Conservation (phyloP, 2,888 invertebrate genomes). For the Zygogramma bicolorata region DNA sequence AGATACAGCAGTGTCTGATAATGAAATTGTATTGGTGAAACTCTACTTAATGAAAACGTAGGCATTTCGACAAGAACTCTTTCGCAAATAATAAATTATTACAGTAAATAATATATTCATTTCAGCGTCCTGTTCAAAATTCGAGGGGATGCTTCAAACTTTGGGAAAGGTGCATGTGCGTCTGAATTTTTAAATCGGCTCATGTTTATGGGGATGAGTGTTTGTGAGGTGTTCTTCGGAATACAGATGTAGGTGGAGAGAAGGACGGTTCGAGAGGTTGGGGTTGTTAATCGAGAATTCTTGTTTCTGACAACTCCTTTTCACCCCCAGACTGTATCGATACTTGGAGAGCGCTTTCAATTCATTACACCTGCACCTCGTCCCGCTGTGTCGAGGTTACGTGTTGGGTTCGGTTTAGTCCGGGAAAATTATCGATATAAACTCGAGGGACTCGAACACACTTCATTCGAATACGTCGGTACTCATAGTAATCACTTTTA, state of each 20-base stretch:
- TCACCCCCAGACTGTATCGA: conserved; percentile 60
- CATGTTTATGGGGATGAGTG: conserved; percentile 52
- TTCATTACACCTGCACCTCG: conserved; percentile 56
- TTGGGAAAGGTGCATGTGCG: conserved; percentile 54
- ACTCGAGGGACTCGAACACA: too few relatives aligned
- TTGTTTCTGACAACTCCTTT: conserved; percentile 62
- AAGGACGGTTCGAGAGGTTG: conserved; percentile 41
- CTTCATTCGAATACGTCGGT: too few relatives aligned
- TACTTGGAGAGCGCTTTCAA: conserved; percentile 58
- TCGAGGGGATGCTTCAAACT: conserved; percentile 46
- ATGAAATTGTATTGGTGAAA: too few relatives aligned
- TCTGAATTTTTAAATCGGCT: conserved; percentile 54
- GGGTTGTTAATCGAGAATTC: conserved; percentile 63
- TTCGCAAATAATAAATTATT: conserved; percentile 31
- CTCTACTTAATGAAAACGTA: background rate
- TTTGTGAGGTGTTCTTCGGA: conserved; percentile 49
- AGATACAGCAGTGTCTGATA: too few relatives aligned
- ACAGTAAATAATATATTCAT: conserved; percentile 40
- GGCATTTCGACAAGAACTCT: background rate
- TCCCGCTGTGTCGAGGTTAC: conserved; percentile 13
- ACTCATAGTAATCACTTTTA: too few relatives aligned
- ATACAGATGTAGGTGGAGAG: conserved; percentile 53
- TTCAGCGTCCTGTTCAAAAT: conserved; percentile 39
- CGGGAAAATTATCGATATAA: too few relatives aligned
- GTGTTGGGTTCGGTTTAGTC: conserved; percentile 19